phyloP scores from a whole-genome alignment of 2,113 vertebrate genomes.

The Leuciscus idus region DNA sequence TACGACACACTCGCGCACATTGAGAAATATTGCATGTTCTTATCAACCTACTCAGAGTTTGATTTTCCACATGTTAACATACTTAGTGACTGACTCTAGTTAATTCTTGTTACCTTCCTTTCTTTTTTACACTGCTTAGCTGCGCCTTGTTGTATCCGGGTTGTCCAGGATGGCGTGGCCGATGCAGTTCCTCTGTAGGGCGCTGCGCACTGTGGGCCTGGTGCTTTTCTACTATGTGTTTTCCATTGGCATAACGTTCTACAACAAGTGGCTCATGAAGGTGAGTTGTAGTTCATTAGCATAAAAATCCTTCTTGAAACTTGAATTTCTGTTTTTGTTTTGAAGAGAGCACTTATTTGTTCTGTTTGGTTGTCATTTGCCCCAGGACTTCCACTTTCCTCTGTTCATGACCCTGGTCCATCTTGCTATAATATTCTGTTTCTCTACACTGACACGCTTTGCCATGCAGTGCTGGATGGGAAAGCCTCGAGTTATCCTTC shows the following conservation, averaged over 20 bases:
- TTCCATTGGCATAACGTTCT: slow-evolving; percentile 94
- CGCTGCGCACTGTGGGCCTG: slow-evolving; percentile 75
- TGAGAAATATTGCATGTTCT: not conserved
- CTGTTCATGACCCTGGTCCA: slow-evolving; percentile 92
- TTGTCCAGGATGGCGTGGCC: slow-evolving; percentile 67
- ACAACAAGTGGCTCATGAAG: slow-evolving; percentile 95
- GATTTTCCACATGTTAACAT: not conserved
- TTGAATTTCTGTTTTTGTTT: not conserved
- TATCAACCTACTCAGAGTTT: not conserved
- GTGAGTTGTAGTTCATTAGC: slow-evolving; percentile 62
- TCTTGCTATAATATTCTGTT: slow-evolving; percentile 83
- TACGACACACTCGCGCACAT: not conserved
- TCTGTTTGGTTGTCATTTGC: not conserved
- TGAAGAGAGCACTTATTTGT: not conserved
- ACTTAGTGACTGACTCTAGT: not conserved
- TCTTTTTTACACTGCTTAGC: not conserved
- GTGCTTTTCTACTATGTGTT: slow-evolving; percentile 88
- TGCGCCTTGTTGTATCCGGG: not conserved
- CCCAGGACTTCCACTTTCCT: slow-evolving; percentile 89
- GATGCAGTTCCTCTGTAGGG: slow-evolving; percentile 76
- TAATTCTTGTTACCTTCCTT: not conserved
- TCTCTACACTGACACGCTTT: slow-evolving; percentile 78
- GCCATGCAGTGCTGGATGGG: slow-evolving; percentile 76
- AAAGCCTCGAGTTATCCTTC: slow-evolving; percentile 79
- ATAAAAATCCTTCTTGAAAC: not conserved